phyloP scores from a whole-genome alignment of 2,797 vertebrate genomes.

The Rachycentron canadum region DNA sequence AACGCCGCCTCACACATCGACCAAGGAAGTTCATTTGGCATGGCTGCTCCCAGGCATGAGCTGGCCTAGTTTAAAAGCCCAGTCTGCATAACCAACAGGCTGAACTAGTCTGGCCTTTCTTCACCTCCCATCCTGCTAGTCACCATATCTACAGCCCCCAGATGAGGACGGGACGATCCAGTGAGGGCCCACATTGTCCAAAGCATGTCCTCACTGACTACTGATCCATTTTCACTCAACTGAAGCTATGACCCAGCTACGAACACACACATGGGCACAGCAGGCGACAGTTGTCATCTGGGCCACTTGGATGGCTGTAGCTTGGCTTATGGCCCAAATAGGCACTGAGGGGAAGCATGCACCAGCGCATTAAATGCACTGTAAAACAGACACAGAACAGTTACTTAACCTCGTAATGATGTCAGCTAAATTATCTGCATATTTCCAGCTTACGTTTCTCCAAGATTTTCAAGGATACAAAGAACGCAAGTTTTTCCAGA shows the following conservation, averaged over 20 bases:
- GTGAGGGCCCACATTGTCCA: slow-evolving; percentile 16
- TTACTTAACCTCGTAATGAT: slow-evolving; percentile 33
- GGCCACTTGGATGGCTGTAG: slow-evolving; percentile 37
- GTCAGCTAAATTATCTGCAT: slow-evolving; percentile 4
- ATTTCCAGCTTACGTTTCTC: slow-evolving; percentile 11
- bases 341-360: slow-evolving; percentile 60
- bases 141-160: slow-evolving; percentile 25
- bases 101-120: slow-evolving; percentile 64
- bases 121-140: slow-evolving; percentile 30
- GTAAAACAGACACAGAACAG: slow-evolving; percentile 34
- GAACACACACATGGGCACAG: slow-evolving; percentile 35
- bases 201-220: slow-evolving; percentile 28
- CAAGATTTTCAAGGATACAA: neutral
- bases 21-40: slow-evolving; percentile 77
- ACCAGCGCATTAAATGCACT: slow-evolving; percentile 60
- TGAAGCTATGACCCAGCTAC: slow-evolving; percentile 42
- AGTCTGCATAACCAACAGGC: slow-evolving; percentile 65
- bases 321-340: slow-evolving; percentile 55
- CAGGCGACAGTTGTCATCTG: slow-evolving; percentile 56
- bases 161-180: slow-evolving; percentile 32
- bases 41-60: slow-evolving; percentile 74
- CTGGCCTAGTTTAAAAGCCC: slow-evolving; percentile 81
- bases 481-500: neutral
- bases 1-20: slow-evolving; percentile 62
- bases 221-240: slow-evolving; percentile 42